phyloP scores from a whole-genome alignment of 1,140 invertebrate species.

The Trachymyrmex septentrionalis region DNA sequence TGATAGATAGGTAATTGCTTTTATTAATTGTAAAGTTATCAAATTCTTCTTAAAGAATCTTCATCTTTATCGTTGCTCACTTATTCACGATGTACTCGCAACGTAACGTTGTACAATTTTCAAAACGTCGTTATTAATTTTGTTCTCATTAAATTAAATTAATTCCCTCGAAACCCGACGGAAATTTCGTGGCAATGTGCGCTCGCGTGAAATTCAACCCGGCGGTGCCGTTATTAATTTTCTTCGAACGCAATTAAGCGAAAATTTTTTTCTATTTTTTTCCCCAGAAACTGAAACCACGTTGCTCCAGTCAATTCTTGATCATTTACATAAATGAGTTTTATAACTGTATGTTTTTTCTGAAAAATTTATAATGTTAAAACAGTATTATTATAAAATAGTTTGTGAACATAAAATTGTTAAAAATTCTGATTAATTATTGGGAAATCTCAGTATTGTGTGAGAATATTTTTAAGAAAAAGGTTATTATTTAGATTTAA shows the following conservation, averaged over 20 bases:
- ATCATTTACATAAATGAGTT: conserved; percentile 37
- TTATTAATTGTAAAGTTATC: background rate
- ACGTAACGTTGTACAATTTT: conserved; percentile 13
- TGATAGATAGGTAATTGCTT: no score
- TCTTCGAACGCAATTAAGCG: conserved; percentile 27
- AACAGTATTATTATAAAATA: background rate
- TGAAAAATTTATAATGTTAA: background rate
- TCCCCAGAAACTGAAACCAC: background rate
- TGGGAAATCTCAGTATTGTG: background rate
- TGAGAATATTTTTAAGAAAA: background rate
- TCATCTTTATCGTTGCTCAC: conserved; percentile 4
- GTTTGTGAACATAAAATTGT: background rate
- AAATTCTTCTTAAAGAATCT: background rate
- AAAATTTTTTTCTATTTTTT: background rate
- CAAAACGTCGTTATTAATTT: conserved; percentile 51
- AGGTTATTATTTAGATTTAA: conserved; percentile 10
- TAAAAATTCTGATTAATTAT: conserved; percentile 23
- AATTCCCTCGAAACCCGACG: conserved; percentile 25
- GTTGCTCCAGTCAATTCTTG: conserved; percentile 7
- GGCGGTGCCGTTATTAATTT: conserved; percentile 42
- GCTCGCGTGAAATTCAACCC: conserved; percentile 29
- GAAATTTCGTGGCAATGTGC: conserved; percentile 24
- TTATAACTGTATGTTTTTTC: background rate
- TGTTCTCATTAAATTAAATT: conserved; percentile 61
- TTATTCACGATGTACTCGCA: conserved; percentile 24